Evolutionary conservation across 2,113 vertebrate genomes (phyloP).

Genomic region (Aramus guarauna): DNA sequence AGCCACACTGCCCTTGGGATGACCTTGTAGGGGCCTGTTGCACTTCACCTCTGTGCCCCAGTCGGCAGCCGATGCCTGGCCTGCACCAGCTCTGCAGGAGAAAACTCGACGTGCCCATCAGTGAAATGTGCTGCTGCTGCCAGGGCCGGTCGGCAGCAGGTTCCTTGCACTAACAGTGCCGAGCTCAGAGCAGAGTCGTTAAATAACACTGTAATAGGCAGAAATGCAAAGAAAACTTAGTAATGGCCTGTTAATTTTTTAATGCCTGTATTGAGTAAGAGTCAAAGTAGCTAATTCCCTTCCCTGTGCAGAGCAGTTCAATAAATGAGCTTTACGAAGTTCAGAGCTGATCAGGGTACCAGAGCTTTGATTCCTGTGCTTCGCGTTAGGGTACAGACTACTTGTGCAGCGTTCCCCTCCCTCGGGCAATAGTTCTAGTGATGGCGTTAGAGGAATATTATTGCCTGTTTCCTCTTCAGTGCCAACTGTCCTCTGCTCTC

Average conservation of each 20-base stretch:
- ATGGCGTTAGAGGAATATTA: not conserved
- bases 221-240: not conserved
- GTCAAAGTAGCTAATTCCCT: not conserved
- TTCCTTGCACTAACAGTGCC: not conserved
- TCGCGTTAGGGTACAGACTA: no score
- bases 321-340: not conserved
- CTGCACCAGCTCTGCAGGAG: not conserved
- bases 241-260: constrained; percentile 14
- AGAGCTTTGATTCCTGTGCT: not conserved
- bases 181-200: not conserved
- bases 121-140: not conserved
- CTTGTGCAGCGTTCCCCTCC: not conserved
- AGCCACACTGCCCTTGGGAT: not conserved
- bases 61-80: not conserved
- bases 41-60: not conserved
- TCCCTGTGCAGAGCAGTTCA: not conserved
- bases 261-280: not conserved
- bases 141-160: not conserved
- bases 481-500: not conserved
- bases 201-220: not conserved
- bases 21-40: not conserved
- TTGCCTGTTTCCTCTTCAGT: not conserved
- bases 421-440: not conserved
- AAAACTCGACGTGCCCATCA: rapidly evolving
- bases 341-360: not conserved